Evolutionary conservation across 2,797 vertebrate genomes (phyloP), one percentile per base, ranked within the genome.

Genomic region (Sebastes taczanowskii): DNA sequence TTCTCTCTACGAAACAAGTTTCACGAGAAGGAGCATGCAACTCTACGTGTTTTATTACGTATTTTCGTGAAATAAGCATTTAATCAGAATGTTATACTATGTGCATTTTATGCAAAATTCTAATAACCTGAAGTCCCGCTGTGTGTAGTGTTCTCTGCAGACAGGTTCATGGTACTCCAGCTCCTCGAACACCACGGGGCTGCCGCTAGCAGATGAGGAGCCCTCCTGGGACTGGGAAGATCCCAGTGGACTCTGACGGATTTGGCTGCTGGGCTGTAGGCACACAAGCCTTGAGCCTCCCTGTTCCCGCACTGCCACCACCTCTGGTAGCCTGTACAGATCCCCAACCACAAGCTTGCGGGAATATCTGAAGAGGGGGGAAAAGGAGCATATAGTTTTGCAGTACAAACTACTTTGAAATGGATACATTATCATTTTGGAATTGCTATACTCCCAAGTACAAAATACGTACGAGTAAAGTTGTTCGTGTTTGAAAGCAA

Each of bases 111-210:
- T 32, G 4, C 11, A 18, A 18, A 8, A 56, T 13, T 73, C 0
- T 3, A 72, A 29, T 64, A 80, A 98, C 98, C 97, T 98, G 92
- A 98, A 98, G 86, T 96, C 92, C 73, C 95, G 96, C 88, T 96
- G 93, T 62, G 93, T 73, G 86, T 95, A 97, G 91, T 99, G 99
- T 63, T 94, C 97, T 88, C 95, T 97, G 92, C 99, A 99, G 80
- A 99, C 90, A 7, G 98, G 98, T 71, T 99, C 97, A 0, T 99
- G 98, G 89, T 99, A 99, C 77, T 99, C 98, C 52, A 99, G 82
- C 88, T 99, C 98, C 86, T 99, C 99, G 88, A 99, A 99, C 73
- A 99, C 96, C 76, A 99, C 96, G 0, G 98, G 98, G 77, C 98
- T 99, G 74, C 97, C 96, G 25, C 97, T 98, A 0, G 97, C 83